Conservation (phyloP, 1,140 invertebrate genomes). For the Mya arenaria region DNA sequence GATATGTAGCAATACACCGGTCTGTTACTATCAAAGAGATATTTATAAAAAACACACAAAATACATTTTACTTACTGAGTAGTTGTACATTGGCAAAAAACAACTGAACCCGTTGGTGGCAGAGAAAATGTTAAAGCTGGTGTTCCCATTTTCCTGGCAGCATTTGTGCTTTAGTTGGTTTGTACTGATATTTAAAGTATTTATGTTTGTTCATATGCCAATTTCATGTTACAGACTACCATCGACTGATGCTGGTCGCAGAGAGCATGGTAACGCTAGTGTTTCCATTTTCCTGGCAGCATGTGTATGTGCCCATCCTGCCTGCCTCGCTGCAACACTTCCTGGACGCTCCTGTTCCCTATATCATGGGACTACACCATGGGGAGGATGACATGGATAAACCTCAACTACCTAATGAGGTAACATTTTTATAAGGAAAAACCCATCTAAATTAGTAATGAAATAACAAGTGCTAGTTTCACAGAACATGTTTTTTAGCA, state of each 20-base stretch:
- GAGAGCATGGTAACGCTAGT: conserved; percentile 95
- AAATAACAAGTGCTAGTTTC: no score
- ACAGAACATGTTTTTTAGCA: no score
- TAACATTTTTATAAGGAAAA: conserved; percentile 71
- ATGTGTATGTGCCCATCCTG: conserved; percentile 99
- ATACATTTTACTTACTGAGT: no score
- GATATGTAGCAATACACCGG: no score
- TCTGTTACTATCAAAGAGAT: no score
- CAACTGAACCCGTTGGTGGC: no score
- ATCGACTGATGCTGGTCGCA: conserved; percentile 97
- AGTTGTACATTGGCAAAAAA: no score
- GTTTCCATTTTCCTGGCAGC: conserved; percentile 98
- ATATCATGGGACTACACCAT: conserved; percentile 93
- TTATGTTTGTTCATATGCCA: background rate
- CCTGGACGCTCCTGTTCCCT: conserved; percentile 99
- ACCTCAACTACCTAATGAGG: conserved; percentile 84
- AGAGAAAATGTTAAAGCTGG: conserved; percentile 93
- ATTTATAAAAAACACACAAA: no score
- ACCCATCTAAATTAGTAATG: no score
- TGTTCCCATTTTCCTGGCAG: conserved; percentile 98
- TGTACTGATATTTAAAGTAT: background rate
- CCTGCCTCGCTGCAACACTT: conserved; percentile 97
- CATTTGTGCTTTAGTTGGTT: no score
- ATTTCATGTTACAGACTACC: conserved; percentile 87
- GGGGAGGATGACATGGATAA: conserved; percentile 82